Base-by-base conservation (phyloP, 2,113 vertebrate genomes). In the Chloebia gouldiae region DNA sequence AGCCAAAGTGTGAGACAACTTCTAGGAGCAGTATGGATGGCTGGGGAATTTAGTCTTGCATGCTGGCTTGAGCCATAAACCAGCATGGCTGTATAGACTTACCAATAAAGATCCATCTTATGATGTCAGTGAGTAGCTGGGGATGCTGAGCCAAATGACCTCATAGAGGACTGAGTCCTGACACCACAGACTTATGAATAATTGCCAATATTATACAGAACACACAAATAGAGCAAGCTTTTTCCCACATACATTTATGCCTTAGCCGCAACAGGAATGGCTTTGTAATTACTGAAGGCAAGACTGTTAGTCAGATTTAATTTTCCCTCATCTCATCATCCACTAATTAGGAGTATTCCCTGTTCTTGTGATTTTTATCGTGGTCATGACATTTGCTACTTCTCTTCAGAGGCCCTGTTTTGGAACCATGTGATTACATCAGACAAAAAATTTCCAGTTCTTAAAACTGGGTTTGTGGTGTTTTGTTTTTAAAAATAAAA, bases 91-190 rank as follows among this genome's bases (percentile, higher is more conserved):
- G 30, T 54, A 83, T 83, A 93, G 90, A 51, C 7, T 94, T 95
- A 88, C 93, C 82, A 86, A 83, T 94, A 95, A 90, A 96, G 50
- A 60, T 33, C 3, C 1, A 71, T 28, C 19, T 59, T 88, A 51
- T 60, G 85, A 60, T 76, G 90, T 91, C 94, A 90, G 47, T 35
- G 73, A 86, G 87, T 16, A 88, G 71, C 71, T 75, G 33, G 39
- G 25, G 40, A 68, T 83, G 60, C 31, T 83, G 88, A 92, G 92
- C 85, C 93, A 94, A 93, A 88, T 91, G 90, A 96, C 71, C 85
- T 95, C 95, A 95, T 40, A 49, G 79, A 70, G 35, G 15, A 44
- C 51, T 64, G 54, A 35, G 75, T 59, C 66, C 68, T 80, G 54
- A 96, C 69, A 86, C 56, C 87, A 80, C 33, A 64, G 72, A 75